phyloP scores from a whole-genome alignment of 2,797 vertebrate species.

The Pipistrellus nathusii region DNA sequence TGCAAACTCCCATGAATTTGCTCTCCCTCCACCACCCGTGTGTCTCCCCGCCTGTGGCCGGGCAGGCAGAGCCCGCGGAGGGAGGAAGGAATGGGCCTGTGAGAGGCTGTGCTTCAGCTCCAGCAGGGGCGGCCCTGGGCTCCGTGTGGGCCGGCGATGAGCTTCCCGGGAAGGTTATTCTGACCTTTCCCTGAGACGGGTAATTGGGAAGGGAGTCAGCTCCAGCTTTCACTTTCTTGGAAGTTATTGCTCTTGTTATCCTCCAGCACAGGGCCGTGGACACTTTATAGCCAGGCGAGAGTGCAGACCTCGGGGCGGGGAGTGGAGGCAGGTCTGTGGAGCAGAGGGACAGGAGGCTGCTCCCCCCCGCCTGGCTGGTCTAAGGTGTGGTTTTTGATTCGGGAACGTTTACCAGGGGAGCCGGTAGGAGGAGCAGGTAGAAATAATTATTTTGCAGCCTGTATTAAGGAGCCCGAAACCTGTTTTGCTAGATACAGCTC shows the following conservation, averaged over 20 bases:
- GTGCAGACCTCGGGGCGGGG: background rate
- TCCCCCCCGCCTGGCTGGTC: background rate
- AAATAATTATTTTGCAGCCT: background rate
- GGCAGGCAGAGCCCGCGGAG: background rate
- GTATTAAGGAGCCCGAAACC: background rate
- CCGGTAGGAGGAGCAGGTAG: background rate
- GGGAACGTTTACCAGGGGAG: background rate
- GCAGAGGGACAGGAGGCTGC: background rate
- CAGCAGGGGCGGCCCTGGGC: background rate
- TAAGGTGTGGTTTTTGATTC: background rate
- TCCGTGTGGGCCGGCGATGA: background rate
- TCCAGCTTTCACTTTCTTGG: background rate
- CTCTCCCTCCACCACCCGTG: background rate
- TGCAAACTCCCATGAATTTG: background rate
- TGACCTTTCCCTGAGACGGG: conserved; percentile 30
- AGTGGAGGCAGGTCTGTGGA: background rate
- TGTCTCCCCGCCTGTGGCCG: background rate
- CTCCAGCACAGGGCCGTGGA: background rate
- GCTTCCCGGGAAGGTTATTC: conserved; percentile 50
- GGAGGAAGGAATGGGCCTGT: background rate
- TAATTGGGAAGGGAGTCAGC: background rate
- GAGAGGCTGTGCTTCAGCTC: background rate
- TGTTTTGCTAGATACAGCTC: conserved; percentile 23
- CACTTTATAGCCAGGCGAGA: background rate
- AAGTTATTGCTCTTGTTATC: background rate